Evolutionary conservation across 2,797 vertebrate species (phyloP), one percentile per base, ranked within the genome.

Genomic region (Martes flavigula): DNA sequence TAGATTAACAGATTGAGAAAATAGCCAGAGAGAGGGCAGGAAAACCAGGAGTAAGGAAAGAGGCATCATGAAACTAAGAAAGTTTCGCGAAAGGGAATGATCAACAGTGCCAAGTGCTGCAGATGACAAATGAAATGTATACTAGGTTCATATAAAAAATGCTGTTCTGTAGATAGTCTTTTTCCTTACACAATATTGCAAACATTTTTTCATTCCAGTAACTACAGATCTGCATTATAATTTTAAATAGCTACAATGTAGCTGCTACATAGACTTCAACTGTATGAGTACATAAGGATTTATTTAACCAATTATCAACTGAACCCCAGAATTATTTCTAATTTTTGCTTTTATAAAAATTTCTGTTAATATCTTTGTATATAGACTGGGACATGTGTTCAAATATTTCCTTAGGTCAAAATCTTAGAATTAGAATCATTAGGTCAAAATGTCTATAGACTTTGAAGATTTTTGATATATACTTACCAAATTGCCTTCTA

Each of bases 281-380:
- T 83, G 30, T 54, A 5, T 38, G 38, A 8, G n/a, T 72, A 12
- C 30, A 43, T 35, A 15, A 38, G 51, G 58, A 62, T 46, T 85
- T 70, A 84, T 62, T 78, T 82, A 87, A 68, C 43, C 43, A 87
- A 30, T 83, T 32, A 82, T 32, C 54, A 87, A 12, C 15, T 77
- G 60, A 64, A 48, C 14, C 38, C 78, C 77, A 58, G 56, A 77
- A 90, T 83, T 91, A 54, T 87, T 83, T n/a, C 43, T 25, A 88
- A 90, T 62, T 78, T 90, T 90, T 86, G 32, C 54, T 78, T 43
- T 94, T 88, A 72, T 73, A 84, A 90, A 90, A 75, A 27, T 85
- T 62, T 40, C 38, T 79, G 12, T 82, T 27, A 96, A 23, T 94
- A 83, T 70, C 4, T 90, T 96, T 54, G 5, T 79, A 46, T 70